These are phyloP conservation scores for Euzophera pinguis DNA, from an alignment of 2,888 invertebrate species.

Conservation along the genomic window DNA sequence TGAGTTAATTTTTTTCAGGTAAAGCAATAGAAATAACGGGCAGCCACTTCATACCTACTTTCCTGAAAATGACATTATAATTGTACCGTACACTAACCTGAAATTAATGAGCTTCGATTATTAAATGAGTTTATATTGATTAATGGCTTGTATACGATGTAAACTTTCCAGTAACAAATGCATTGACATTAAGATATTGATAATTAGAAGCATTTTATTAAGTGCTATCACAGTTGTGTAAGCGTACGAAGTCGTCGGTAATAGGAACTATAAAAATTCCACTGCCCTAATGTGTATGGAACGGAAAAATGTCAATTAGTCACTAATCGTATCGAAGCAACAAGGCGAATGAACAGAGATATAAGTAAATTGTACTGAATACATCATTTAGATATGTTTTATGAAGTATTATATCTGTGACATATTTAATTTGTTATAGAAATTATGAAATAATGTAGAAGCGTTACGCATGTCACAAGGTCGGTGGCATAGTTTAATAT, in stretches of 20 bases:
- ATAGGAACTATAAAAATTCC: slow-evolving; percentile 38
- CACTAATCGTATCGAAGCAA: slow-evolving; percentile 25
- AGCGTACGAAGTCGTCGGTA: slow-evolving; percentile 9
- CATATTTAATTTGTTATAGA: neutral
- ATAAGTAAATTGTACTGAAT: neutral
- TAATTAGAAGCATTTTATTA: neutral
- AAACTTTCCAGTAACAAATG: neutral
- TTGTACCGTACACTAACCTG: too few relatives aligned
- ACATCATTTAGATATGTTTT: neutral
- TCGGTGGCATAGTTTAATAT: neutral
- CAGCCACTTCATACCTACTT: too few relatives aligned
- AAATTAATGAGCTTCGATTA: too few relatives aligned
- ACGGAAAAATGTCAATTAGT: slow-evolving; percentile 58
- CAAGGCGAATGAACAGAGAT: neutral
- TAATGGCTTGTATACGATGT: too few relatives aligned
- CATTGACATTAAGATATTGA: neutral
- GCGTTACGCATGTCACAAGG: slow-evolving; percentile 18
- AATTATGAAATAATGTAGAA: slow-evolving; percentile 6
- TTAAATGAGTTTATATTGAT: too few relatives aligned
- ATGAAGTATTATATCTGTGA: neutral
- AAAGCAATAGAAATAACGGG: too few relatives aligned
- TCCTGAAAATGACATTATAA: too few relatives aligned
- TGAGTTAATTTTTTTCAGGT: too few relatives aligned
- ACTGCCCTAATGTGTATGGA: slow-evolving; percentile 30
- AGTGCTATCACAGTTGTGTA: slow-evolving; percentile 5